Evolutionary conservation across 1,140 invertebrate species (phyloP).

Genomic region (Bombyx mandarina): DNA sequence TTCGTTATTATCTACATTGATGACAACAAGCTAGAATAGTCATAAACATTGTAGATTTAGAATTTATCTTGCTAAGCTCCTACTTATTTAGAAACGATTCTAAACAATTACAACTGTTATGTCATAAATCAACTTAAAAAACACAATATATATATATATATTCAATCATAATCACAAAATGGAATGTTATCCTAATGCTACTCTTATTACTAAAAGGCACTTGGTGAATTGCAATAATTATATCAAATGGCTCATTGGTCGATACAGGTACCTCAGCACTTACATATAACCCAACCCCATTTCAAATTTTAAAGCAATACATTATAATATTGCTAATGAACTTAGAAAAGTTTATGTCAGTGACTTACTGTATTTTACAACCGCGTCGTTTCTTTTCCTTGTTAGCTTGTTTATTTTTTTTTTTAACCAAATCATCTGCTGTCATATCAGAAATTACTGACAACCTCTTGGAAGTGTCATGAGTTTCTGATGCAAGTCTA

Average conservation of each 20-base stretch:
- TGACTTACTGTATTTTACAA: constrained; percentile 51
- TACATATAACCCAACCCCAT: constrained; percentile 1
- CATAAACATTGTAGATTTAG: background rate
- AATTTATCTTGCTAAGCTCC: background rate
- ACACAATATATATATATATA: background rate
- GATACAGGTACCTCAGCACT: constrained; percentile 40
- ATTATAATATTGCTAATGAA: no score
- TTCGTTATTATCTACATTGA: no score
- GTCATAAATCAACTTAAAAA: background rate
- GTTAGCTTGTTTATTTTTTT: constrained; percentile 51
- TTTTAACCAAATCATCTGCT: constrained; percentile 52
- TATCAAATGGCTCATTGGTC: constrained; percentile 54
- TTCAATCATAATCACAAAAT: background rate
- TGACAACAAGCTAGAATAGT: background rate
- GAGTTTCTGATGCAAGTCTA: constrained; percentile 22
- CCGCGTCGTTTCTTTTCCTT: constrained; percentile 55
- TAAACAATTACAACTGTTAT: background rate
- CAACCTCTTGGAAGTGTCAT: constrained; percentile 45
- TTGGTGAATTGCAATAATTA: constrained; percentile 5
- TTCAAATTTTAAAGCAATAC: background rate
- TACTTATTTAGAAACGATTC: no score
- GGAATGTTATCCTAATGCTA: background rate
- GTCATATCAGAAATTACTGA: constrained; percentile 66
- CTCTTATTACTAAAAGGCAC: constrained; percentile 4
- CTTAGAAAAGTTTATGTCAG: background rate